Evolutionary conservation across 2,113 vertebrate genomes (phyloP), one percentile per base, ranked within the genome.

Genomic region (Acanthochromis polyacanthus): DNA sequence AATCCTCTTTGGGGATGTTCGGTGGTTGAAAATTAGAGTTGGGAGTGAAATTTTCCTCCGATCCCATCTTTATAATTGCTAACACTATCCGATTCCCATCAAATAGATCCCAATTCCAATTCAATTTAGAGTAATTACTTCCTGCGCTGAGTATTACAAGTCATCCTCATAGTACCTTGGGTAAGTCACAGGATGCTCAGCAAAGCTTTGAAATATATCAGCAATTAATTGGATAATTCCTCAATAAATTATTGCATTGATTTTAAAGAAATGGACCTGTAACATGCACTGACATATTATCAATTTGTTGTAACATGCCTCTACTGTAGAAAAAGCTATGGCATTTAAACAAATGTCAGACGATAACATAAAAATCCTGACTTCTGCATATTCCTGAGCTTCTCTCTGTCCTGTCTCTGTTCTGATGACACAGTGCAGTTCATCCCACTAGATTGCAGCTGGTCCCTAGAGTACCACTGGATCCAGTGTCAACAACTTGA

Each of bases 21-120:
- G 36, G 4, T 45, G 28, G 22, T 43, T 36, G 58, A 60, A 19
- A 73, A 56, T 60, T 55, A 58, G 20, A 76, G 15, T 7, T 51
- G 38, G 50, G 51, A 45, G 38, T 14, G 38, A 60, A 22, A n/a
- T 38, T 16, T 57, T 62, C 45, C 38, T 59, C 43, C 48, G 14
- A 28, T 36, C n/a, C 46, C 3, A 23, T 75, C 45, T 66, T 59
- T 56, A 53, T 25, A 40, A 67, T 38, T 79, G 71, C 28, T 20
- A 71, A 45, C 7, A 10, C 16, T 30, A 22, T 25, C 22, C 22
- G 58, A 40, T 58, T 71, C 30, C 11, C 28, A 67, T 78, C 22
- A 81, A 56, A 64, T 19, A 78, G 40, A 71, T 61, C 55, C 40
- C 38, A 63, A 46, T 62, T 70, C 43, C 19, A 65, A 25, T 80